phyloP scores from a whole-genome alignment of 2,888 invertebrate species.

The Drosophila melanosoma region DNA sequence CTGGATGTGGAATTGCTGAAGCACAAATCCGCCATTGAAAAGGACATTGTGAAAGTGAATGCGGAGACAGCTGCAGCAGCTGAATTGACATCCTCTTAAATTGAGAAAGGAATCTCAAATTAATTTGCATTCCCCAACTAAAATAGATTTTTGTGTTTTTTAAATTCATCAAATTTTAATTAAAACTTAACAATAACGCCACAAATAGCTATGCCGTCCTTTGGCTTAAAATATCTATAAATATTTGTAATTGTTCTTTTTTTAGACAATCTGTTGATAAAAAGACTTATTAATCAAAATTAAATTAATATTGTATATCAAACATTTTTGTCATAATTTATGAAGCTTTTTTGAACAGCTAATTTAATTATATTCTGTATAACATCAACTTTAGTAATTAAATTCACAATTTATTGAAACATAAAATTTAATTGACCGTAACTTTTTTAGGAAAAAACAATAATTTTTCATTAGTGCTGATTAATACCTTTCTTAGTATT shows the following conservation, averaged over 20 bases:
- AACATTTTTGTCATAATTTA: not conserved
- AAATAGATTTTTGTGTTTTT: not conserved
- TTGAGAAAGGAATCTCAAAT: not conserved
- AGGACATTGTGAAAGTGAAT: conserved; percentile 52
- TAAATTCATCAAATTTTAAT: not conserved
- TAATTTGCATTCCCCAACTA: not conserved
- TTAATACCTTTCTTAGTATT: not conserved
- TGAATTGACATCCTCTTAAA: conserved; percentile 9
- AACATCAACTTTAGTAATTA: not conserved
- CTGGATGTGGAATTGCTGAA: conserved; percentile 59
- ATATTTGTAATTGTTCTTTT: not conserved
- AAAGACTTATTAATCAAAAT: not conserved
- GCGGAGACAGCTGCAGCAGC: conserved; percentile 40
- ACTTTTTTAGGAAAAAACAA: not conserved
- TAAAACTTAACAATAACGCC: not conserved
- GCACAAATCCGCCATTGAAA: conserved; percentile 55
- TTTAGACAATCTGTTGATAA: too few relatives aligned
- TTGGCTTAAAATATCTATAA: not conserved
- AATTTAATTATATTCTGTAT: not conserved
- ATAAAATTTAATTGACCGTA: not conserved
- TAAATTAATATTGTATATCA: not conserved
- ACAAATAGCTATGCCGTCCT: not conserved
- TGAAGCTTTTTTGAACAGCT: not conserved
- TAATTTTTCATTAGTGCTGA: not conserved
- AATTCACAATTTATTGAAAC: not conserved